Evolutionary conservation across 2,797 vertebrate genomes (phyloP).

Genomic region (Tapera naevia): DNA sequence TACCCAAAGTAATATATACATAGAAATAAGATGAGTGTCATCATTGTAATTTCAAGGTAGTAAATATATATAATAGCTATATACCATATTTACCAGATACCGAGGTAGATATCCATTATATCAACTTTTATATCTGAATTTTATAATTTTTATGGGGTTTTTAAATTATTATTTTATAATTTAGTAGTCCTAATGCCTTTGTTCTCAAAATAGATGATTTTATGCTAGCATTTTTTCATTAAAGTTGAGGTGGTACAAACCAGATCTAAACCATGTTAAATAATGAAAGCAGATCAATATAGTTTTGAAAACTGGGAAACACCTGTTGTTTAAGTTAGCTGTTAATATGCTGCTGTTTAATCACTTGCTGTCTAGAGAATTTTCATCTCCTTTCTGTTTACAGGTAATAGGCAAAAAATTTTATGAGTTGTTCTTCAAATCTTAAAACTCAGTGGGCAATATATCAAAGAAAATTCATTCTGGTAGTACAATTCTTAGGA

Average conservation of each 20-base stretch:
- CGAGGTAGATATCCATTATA: background rate
- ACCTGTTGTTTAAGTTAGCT: slow-evolving; percentile 16
- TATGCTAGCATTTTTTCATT: background rate
- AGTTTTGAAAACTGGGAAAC: background rate
- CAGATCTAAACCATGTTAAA: background rate
- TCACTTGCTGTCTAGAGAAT: slow-evolving; percentile 26
- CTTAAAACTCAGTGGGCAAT: background rate
- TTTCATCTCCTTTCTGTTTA: slow-evolving; percentile 32
- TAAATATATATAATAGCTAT: background rate
- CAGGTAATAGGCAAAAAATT: background rate
- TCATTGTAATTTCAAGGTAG: background rate
- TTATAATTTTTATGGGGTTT: background rate
- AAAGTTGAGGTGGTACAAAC: background rate
- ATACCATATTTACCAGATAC: background rate
- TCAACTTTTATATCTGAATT: background rate
- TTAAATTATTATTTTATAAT: background rate
- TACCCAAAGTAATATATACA: background rate
- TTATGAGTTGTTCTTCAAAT: background rate
- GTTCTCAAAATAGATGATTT: background rate
- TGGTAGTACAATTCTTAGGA: background rate
- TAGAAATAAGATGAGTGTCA: background rate
- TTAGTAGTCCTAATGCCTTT: background rate
- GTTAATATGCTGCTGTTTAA: slow-evolving; percentile 27
- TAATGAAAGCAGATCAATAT: background rate
- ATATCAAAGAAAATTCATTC: background rate